Conservation (phyloP, 1,140 invertebrate species). For the Caenorhabditis briggsae region DNA sequence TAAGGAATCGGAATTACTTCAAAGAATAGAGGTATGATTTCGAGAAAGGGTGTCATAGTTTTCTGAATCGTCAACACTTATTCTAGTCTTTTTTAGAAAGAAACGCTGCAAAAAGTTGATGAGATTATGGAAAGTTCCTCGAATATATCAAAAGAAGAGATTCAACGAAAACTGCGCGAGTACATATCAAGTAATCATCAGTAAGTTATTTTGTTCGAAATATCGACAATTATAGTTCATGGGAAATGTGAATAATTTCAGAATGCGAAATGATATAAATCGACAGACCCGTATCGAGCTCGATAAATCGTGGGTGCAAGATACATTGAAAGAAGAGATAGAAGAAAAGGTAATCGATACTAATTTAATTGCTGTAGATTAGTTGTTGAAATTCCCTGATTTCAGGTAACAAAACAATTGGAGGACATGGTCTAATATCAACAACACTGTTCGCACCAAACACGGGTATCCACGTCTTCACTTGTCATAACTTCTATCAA, state of each 20-base stretch:
- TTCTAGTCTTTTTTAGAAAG: background rate
- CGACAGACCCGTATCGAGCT: background rate
- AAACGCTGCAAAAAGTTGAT: constrained; percentile 21
- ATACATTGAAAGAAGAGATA: background rate
- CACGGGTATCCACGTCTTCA: background rate
- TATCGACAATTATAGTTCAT: background rate
- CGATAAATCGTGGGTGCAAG: background rate
- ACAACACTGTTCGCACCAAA: background rate
- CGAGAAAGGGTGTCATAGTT: too few relatives aligned
- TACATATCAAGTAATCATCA: background rate
- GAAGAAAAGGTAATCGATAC: background rate
- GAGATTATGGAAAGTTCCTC: background rate
- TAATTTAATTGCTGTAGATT: background rate
- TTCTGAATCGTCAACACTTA: too few relatives aligned
- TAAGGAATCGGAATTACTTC: background rate
- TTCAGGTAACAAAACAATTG: constrained; percentile 33
- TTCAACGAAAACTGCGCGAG: constrained; percentile 3
- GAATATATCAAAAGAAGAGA: background rate
- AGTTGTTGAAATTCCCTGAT: background rate
- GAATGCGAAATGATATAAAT: constrained; percentile 37
- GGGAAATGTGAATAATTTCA: background rate
- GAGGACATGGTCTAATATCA: background rate
- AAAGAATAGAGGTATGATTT: constrained; percentile 11
- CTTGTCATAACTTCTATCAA: background rate
- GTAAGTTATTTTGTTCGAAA: background rate